These are phyloP conservation scores for Ophioderma brevispina DNA, from an alignment of 35 echinoderm and acorn worm species.

Conservation along the genomic window DNA sequence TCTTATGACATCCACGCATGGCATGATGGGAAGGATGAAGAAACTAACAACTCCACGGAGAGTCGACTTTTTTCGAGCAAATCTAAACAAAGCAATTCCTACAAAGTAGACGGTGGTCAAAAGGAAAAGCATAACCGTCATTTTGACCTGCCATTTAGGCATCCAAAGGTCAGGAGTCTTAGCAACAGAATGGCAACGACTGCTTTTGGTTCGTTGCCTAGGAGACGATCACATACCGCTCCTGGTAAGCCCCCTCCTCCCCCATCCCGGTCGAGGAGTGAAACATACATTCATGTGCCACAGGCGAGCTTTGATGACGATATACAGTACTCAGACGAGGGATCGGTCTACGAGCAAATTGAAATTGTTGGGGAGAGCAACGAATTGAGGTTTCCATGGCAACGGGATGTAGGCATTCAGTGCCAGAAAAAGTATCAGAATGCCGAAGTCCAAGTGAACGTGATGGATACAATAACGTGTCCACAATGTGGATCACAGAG, in stretches of 20 bases:
- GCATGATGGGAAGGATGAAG: background rate
- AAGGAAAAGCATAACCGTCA: background rate
- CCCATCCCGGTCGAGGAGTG: background rate
- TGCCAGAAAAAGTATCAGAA: conserved; percentile 11
- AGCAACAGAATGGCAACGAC: conserved; percentile 14
- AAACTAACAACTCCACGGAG: background rate
- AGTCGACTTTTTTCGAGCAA: background rate
- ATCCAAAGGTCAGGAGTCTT: background rate
- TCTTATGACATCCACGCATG: background rate
- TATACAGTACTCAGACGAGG: conserved; percentile 31
- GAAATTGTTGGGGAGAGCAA: conserved; percentile 49
- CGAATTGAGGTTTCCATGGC: conserved; percentile 55
- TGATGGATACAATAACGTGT: background rate
- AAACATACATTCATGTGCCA: background rate
- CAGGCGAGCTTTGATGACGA: conserved; percentile 13
- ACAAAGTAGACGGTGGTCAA: background rate
- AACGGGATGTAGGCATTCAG: conserved; percentile 54
- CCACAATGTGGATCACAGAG: background rate
- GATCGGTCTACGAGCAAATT: conserved; percentile 34
- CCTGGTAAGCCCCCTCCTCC: background rate
- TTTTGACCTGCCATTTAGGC: background rate
- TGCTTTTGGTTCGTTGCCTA: background rate
- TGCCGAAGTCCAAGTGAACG: conserved; percentile 2
- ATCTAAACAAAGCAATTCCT: background rate
- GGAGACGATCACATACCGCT: background rate